Conservation (phyloP, 2,113 vertebrate species). For the Corythoichthys haematopterus region DNA sequence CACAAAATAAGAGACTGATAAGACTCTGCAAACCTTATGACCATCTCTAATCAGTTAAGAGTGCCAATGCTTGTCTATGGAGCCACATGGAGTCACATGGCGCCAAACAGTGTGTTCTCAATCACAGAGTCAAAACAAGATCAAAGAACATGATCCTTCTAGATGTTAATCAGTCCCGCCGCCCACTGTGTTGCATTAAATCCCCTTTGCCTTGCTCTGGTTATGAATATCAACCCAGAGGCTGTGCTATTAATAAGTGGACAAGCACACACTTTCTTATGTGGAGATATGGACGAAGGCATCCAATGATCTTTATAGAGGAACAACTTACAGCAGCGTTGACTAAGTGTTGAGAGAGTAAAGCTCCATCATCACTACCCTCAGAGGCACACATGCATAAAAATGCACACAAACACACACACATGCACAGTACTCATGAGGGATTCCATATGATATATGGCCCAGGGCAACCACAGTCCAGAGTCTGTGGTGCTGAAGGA, state of each 20-base stretch:
- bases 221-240: conserved; percentile 56
- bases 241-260: conserved; percentile 61
- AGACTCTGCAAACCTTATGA: conserved; percentile 5
- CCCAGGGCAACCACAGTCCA: conserved; percentile 49
- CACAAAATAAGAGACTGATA: conserved; percentile 3
- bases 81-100: conserved; percentile 18
- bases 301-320: conserved; percentile 50
- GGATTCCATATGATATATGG: conserved; percentile 60
- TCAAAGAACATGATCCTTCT: conserved; percentile 34
- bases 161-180: conserved; percentile 56
- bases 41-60: conserved; percentile 21
- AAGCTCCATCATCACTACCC: conserved; percentile 35
- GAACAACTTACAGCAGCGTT: conserved; percentile 47
- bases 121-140: conserved; percentile 38
- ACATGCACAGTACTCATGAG: conserved; percentile 42
- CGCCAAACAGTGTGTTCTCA: conserved; percentile 22
- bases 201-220: conserved; percentile 43
- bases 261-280: conserved; percentile 24
- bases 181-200: conserved; percentile 36
- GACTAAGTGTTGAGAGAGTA: conserved; percentile 47
- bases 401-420: conserved; percentile 9
- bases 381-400: background rate
- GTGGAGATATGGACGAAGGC: conserved; percentile 46
- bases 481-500: conserved; percentile 47
- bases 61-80: conserved; percentile 14